phyloP scores from a whole-genome alignment of 2,797 vertebrate species.

The Sebastes variabilis region DNA sequence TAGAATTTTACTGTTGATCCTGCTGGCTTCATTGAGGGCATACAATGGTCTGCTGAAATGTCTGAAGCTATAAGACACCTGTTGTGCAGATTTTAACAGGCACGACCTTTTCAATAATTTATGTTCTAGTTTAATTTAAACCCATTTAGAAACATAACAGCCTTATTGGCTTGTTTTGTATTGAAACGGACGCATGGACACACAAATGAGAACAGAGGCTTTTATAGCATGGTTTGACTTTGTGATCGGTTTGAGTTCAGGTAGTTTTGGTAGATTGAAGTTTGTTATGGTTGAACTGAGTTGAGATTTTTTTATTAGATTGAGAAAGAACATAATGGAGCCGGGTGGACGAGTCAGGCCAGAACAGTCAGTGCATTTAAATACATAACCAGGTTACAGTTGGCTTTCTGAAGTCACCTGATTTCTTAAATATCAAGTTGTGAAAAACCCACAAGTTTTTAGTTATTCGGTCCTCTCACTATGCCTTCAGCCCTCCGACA shows the following conservation, averaged over 20 bases:
- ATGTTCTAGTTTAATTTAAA: neutral
- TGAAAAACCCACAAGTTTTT: neutral
- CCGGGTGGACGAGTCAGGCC: neutral
- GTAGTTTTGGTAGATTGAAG: neutral
- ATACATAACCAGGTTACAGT: neutral
- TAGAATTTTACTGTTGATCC: neutral
- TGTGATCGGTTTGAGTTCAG: neutral
- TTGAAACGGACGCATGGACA: neutral
- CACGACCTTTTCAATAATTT: no score
- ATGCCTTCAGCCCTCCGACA: no score
- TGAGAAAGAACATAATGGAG: no score
- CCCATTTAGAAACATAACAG: neutral
- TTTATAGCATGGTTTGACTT: neutral
- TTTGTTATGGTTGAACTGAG: neutral
- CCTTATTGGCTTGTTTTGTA: neutral
- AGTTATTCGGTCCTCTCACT: no score
- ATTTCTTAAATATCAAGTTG: neutral
- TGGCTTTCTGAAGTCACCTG: neutral
- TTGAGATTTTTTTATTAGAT: no score
- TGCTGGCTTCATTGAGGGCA: no score
- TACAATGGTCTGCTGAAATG: no score
- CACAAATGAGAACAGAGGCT: no score
- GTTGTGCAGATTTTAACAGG: no score
- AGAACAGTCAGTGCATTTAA: neutral
- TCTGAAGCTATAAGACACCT: no score